phyloP scores from a whole-genome alignment of 2,797 vertebrate species.

The Varecia variegata region DNA sequence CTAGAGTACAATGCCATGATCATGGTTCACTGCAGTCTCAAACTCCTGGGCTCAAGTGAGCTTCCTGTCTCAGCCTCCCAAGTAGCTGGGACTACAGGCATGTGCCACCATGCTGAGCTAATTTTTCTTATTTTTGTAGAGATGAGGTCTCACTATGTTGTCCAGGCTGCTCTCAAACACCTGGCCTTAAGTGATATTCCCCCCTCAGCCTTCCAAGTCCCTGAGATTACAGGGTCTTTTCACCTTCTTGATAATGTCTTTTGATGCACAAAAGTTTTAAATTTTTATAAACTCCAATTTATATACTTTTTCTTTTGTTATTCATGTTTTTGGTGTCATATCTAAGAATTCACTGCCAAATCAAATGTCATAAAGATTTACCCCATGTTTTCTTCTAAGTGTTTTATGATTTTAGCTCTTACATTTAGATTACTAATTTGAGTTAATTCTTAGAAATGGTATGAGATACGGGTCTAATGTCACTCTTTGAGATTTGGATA shows the following conservation, averaged over 20 bases:
- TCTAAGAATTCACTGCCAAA: not conserved
- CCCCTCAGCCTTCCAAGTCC: not conserved
- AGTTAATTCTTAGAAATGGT: not conserved
- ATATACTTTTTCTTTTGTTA: not conserved
- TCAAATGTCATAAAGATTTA: not conserved
- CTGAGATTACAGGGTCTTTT: not conserved
- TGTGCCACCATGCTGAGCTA: not conserved
- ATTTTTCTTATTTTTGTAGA: not conserved
- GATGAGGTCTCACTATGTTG: not conserved
- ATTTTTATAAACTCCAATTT: not conserved
- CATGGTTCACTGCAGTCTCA: not conserved
- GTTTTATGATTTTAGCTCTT: not conserved
- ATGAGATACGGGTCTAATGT: not conserved
- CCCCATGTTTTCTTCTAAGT: slow-evolving; percentile 4
- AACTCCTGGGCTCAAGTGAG: not conserved
- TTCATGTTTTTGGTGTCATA: not conserved
- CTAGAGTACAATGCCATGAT: not conserved
- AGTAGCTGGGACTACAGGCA: not conserved
- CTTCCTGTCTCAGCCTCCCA: not conserved
- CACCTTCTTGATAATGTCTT: not conserved
- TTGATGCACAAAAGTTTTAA: not conserved
- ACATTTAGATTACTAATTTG: not conserved
- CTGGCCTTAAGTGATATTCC: not conserved
- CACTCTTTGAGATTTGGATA: not conserved
- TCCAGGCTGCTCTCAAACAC: not conserved